phyloP scores from a whole-genome alignment of 2,797 vertebrate species.

The Carduelis carduelis region DNA sequence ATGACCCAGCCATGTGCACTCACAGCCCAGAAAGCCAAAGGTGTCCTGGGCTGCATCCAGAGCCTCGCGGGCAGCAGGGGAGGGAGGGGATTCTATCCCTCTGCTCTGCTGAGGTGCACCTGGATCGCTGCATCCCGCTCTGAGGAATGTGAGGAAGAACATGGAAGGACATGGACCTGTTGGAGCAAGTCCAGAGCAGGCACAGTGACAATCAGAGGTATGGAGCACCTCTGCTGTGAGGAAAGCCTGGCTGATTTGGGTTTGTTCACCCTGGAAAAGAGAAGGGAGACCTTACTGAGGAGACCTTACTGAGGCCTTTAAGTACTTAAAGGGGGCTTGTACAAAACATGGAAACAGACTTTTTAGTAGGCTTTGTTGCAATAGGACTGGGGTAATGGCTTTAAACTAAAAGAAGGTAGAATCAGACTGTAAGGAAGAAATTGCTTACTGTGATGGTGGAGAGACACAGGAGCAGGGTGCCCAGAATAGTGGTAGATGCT shows the following conservation, averaged over 20 bases:
- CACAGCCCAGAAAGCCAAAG: rapidly evolving
- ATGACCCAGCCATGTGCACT: not conserved
- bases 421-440: not conserved
- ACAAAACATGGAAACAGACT: not conserved
- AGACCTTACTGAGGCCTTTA: not conserved
- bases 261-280: not conserved
- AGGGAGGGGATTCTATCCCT: not conserved
- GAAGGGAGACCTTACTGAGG: not conserved
- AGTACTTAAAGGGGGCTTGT: not conserved
- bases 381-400: not conserved
- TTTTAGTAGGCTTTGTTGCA: not conserved
- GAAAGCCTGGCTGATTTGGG: not conserved
- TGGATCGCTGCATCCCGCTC: rapidly evolving
- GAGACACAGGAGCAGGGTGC: not conserved
- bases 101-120: not conserved
- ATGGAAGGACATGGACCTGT: not conserved
- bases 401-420: not conserved
- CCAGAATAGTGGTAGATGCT: not conserved
- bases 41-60: not conserved
- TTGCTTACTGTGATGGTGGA: rapidly evolving
- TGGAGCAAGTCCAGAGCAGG: not conserved
- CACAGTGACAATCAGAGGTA: not conserved
- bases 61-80: rapidly evolving
- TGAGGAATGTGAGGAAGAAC: too few relatives aligned
- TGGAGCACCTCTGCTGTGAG: not conserved